phyloP scores from a whole-genome alignment of 2,113 vertebrate species.

The Marcusenius ussheri region DNA sequence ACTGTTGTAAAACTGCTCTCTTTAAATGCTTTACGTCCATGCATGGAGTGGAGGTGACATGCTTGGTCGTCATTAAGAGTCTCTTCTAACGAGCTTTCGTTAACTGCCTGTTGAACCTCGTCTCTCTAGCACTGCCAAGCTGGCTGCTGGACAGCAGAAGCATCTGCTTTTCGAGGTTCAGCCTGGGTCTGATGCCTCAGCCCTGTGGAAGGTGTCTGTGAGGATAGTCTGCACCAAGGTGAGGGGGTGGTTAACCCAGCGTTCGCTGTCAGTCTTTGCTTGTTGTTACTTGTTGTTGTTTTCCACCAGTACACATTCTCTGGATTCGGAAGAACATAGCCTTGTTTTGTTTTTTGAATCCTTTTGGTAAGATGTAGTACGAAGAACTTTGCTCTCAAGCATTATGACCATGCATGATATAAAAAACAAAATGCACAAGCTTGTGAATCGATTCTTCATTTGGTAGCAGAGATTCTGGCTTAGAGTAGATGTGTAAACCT shows the following conservation, averaged over 20 bases:
- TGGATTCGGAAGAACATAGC: too few relatives aligned
- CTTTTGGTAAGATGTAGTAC: background rate
- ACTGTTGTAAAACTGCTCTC: background rate
- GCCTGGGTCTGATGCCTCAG: slow-evolving; percentile 86
- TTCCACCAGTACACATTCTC: background rate
- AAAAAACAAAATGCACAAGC: background rate
- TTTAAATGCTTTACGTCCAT: background rate
- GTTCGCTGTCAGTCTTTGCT: background rate
- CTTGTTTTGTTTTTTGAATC: background rate
- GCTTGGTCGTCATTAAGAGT: background rate
- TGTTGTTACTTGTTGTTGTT: background rate
- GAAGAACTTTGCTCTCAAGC: background rate
- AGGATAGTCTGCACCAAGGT: slow-evolving; percentile 94
- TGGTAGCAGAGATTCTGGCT: background rate
- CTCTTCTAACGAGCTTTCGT: background rate
- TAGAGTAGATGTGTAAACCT: background rate
- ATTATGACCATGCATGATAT: background rate
- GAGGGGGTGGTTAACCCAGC: slow-evolving; percentile 29
- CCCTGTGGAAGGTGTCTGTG: slow-evolving; percentile 89
- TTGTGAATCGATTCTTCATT: background rate
- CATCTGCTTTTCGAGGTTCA: slow-evolving; percentile 93
- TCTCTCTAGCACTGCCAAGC: slow-evolving; percentile 70
- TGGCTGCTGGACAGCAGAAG: slow-evolving; percentile 85
- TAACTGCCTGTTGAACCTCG: background rate
- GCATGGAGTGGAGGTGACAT: background rate